Conservation (phyloP, 2,888 invertebrate genomes). For the Drosophila emarginata region DNA sequence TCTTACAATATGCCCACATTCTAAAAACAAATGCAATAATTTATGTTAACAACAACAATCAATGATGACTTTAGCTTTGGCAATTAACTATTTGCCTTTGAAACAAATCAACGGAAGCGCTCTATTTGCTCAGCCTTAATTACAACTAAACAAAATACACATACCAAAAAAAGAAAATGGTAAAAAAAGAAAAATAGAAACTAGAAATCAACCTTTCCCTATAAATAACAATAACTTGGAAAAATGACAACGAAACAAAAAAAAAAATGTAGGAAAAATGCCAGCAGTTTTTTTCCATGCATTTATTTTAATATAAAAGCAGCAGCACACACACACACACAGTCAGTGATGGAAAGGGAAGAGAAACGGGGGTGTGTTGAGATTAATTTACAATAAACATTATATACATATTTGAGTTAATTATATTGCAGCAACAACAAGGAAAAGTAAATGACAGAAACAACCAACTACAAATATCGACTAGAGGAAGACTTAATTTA, state of each 20-base stretch:
- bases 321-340: constrained; percentile 37
- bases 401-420: constrained; percentile 74
- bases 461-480: constrained; percentile 11
- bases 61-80: constrained; percentile 52
- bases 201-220: constrained; percentile 26
- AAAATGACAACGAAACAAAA: constrained; percentile 22
- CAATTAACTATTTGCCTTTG: constrained; percentile 76
- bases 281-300: constrained; percentile 33
- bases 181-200: constrained; percentile 31
- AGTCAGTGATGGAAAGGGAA: neutral
- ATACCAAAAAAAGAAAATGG: constrained; percentile 28
- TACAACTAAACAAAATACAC: constrained; percentile 73
- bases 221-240: constrained; percentile 39
- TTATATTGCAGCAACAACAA: constrained; percentile 60
- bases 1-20: neutral
- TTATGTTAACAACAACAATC: constrained; percentile 35
- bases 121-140: constrained; percentile 77
- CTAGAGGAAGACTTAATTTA: constrained; percentile 57
- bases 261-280: constrained; percentile 26
- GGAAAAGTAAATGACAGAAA: constrained; percentile 38
- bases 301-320: constrained; percentile 67
- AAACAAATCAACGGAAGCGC: constrained; percentile 78
- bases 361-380: constrained; percentile 1
- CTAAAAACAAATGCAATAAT: constrained; percentile 29
- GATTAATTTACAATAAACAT: constrained; percentile 70